Conservation (phyloP, 2,113 vertebrate genomes). For the Grallaria varia region DNA sequence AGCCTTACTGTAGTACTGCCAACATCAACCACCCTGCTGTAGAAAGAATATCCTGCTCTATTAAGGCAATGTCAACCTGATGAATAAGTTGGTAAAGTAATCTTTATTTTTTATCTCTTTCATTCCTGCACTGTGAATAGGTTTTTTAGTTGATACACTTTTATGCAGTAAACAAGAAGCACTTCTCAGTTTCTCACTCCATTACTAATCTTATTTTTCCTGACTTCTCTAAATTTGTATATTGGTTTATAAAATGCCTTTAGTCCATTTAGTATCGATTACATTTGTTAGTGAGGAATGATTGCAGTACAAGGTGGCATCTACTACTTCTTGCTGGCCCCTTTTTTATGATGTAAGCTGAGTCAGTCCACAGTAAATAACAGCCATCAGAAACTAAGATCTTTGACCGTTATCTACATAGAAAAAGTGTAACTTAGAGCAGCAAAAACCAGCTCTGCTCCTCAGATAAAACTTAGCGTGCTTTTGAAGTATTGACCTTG, state of each 20-base stretch:
- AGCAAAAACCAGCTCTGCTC: not conserved
- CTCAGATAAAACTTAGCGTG: not conserved
- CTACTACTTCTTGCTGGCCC: not conserved
- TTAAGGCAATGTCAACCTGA: not conserved
- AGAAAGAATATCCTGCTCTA: slow-evolving; percentile 18
- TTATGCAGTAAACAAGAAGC: not conserved
- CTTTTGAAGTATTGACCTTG: not conserved
- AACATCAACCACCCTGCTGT: slow-evolving; percentile 7
- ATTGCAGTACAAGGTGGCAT: not conserved
- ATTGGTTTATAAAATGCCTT: not conserved
- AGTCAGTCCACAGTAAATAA: not conserved
- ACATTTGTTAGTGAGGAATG: not conserved
- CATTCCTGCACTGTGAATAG: slow-evolving; percentile 7
- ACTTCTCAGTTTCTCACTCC: slow-evolving; percentile 19
- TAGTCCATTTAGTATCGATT: not conserved
- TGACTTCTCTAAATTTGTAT: not conserved
- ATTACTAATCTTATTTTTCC: slow-evolving; percentile 21
- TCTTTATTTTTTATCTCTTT: not conserved
- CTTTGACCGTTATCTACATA: not conserved
- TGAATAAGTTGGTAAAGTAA: not conserved
- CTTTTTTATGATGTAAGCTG: not conserved
- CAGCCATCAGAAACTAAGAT: not conserved
- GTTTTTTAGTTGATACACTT: not conserved
- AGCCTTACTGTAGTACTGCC: not conserved
- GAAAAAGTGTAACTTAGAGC: not conserved